Conservation (phyloP, 2,113 vertebrate genomes). For the Myanophis thanlyinensis region DNA sequence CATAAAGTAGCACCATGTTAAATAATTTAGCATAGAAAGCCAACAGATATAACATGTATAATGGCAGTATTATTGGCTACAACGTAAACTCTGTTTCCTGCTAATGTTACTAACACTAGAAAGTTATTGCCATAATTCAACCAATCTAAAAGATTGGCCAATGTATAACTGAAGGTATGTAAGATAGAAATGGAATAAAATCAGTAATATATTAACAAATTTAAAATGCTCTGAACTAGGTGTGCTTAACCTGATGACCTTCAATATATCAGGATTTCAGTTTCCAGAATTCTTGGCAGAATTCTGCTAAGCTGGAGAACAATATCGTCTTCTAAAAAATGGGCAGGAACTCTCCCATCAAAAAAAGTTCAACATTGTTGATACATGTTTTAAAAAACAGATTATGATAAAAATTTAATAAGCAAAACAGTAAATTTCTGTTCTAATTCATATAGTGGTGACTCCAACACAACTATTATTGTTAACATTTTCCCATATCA, state of each 20-base stretch:
- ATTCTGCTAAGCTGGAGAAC: neutral
- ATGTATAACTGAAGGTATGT: neutral
- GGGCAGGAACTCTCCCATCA: neutral
- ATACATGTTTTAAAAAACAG: neutral
- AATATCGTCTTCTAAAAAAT: neutral
- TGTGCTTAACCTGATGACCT: neutral
- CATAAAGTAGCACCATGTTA: neutral
- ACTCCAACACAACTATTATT: neutral
- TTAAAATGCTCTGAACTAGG: neutral
- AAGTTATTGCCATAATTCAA: neutral
- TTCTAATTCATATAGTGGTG: neutral
- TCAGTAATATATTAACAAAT: neutral
- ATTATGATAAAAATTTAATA: neutral
- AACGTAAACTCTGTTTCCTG: neutral
- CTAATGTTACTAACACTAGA: neutral
- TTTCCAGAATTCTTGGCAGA: neutral
- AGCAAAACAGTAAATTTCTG: neutral
- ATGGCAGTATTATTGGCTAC: neutral
- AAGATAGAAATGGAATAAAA: neutral
- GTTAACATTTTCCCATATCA: neutral
- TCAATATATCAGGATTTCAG: neutral
- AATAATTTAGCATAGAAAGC: neutral
- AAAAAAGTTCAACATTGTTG: neutral
- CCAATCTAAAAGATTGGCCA: neutral
- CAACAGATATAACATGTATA: neutral